Evolutionary conservation across 2,888 invertebrate genomes (phyloP), one percentile per base, ranked within the genome.

Genomic region (Oscheius sp.): DNA sequence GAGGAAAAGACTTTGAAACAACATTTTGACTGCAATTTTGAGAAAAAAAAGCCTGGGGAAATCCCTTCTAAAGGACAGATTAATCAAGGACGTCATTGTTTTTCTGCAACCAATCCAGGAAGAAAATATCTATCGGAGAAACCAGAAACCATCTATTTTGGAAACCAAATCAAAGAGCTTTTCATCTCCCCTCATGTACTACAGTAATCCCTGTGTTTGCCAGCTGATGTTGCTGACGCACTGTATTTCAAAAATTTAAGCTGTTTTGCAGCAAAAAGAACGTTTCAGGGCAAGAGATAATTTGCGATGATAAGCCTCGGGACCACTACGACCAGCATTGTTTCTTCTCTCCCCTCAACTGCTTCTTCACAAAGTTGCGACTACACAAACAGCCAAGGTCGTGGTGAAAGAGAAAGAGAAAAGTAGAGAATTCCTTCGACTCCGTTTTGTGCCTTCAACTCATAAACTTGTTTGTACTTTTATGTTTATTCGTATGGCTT

Each of bases 271-370:
- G 42, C 20, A 10, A 42, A 10, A 3, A 3, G 3, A 20, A 3
- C 4, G 17, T 68, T 67, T 52, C 61, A 68, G 68, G 68, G 15
- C 33, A 37, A 17, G 68, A 68, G 33, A 68, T 68, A 29, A 29
- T 46, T 23, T 68, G 68, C 23, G 17, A 46, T 23, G 39, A 34
- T 34, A 15, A 27, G 23, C 20, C 34, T 3, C 23, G 48, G 39
- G 33, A 66, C 57, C 58, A 48, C 39, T 68, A 68, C 50, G 61
- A 68, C 42, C 68, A 68, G 42, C 68, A 68, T 39, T 68, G 68
- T 46, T 68, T 74, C 57, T 76, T 76, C 53, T 76, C 76, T 2
- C 76, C 76, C 42, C 73, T 76, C 42, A 74, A 76, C 25, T 76
- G 76, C 31, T 71, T 76, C 20, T 76, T 76, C 71, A 72, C 72